Conservation (phyloP, 2,888 invertebrate genomes). For the Chrysomela aeneicollis region DNA sequence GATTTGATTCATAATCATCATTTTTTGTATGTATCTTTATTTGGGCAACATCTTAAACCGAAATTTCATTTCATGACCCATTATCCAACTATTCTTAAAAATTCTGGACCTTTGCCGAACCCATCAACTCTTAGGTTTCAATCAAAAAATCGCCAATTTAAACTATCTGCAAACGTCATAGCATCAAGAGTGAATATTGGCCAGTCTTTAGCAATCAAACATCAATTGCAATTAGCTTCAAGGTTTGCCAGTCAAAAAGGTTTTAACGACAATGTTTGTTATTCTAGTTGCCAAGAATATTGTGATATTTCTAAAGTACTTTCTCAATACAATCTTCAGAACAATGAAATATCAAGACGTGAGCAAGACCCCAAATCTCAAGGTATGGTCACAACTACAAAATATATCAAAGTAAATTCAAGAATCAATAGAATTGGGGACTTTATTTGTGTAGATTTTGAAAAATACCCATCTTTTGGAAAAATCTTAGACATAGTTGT, state of each 20-base stretch:
- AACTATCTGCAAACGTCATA: neutral
- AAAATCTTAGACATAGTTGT: conserved; percentile 7
- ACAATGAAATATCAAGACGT: too few species aligned
- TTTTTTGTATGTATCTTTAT: conserved; percentile 18
- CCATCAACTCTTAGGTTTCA: neutral
- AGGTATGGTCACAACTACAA: neutral
- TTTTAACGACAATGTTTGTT: too few species aligned
- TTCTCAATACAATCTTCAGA: too few species aligned
- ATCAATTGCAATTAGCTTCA: too few species aligned
- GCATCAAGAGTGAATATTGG: neutral
- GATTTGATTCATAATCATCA: conserved; percentile 30
- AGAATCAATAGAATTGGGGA: conserved; percentile 4
- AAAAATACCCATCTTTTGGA: conserved; percentile 7
- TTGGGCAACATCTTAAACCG: neutral
- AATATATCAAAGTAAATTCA: conserved; percentile 9
- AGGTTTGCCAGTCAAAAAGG: too few species aligned
- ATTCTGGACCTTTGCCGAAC: neutral
- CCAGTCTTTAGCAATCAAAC: too few species aligned
- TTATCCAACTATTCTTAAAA: neutral
- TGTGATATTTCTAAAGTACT: too few species aligned
- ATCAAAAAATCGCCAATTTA: too few species aligned
- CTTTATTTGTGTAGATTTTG: neutral
- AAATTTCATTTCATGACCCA: neutral
- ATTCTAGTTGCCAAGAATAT: too few species aligned
- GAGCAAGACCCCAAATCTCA: too few species aligned